Conservation (phyloP, 2,888 invertebrate genomes). For the Oligia latruncula region DNA sequence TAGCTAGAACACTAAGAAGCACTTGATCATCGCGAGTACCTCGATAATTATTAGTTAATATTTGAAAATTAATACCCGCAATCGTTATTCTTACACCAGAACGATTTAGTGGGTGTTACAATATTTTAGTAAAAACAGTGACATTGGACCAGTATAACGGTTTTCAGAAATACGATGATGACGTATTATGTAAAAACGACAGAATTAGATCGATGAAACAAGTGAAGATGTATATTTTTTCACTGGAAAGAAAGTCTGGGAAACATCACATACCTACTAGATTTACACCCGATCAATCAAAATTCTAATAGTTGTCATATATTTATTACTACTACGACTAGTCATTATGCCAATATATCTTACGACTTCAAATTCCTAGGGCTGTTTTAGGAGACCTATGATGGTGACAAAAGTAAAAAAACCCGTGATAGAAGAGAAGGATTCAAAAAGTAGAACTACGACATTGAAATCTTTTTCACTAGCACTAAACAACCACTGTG, state of each 20-base stretch:
- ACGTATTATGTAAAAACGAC: slow-evolving; percentile 35
- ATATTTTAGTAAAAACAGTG: slow-evolving; percentile 30
- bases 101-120: slow-evolving; percentile 27
- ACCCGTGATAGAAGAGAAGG: background rate
- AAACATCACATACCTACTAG: background rate
- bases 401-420: background rate
- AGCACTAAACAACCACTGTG: background rate
- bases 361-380: no score
- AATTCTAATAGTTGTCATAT: background rate
- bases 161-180: slow-evolving; percentile 42
- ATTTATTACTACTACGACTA: background rate
- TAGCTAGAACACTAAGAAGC: background rate
- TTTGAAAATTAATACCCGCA: slow-evolving; percentile 1
- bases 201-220: slow-evolving; percentile 16
- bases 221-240: background rate
- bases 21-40: background rate
- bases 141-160: slow-evolving; percentile 31
- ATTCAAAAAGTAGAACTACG: background rate
- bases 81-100: slow-evolving; percentile 5
- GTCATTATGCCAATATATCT: no score
- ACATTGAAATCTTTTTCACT: background rate
- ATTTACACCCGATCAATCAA: background rate
- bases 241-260: background rate
- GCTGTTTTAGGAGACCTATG: background rate
- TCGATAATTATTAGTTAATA: background rate